Conservation (phyloP, 2,113 vertebrate species). For the Lamprologus sp. region DNA sequence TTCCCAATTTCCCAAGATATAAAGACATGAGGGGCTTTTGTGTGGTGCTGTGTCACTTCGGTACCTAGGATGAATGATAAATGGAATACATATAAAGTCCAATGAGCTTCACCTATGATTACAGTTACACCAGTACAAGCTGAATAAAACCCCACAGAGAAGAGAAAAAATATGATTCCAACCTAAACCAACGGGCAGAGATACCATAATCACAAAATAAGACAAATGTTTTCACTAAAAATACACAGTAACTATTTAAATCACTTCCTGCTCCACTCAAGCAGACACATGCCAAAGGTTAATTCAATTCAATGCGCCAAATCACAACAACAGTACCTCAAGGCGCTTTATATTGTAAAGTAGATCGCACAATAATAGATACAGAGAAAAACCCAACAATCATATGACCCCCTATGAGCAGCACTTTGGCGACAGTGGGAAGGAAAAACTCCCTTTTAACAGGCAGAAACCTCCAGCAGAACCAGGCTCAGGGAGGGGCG, state of each 20-base stretch:
- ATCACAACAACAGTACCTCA: not conserved
- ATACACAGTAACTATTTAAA: not conserved
- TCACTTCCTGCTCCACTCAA: not conserved
- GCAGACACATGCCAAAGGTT: not conserved
- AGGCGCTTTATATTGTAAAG: accelerated
- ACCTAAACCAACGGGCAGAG: not conserved
- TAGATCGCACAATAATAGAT: accelerated
- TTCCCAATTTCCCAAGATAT: not conserved
- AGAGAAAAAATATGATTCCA: not conserved
- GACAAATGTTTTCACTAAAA: accelerated
- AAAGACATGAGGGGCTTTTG: not conserved
- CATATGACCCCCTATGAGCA: no score
- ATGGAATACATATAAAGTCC: not conserved
- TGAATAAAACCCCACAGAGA: not conserved
- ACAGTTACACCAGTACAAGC: not conserved
- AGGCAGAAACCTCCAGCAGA: accelerated
- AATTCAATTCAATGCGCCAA: not conserved
- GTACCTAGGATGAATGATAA: not conserved
- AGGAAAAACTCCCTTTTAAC: no score
- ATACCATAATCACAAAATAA: not conserved
- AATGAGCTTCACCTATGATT: not conserved
- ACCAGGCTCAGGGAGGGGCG: no score
- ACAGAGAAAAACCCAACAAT: not conserved
- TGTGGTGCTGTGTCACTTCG: not conserved
- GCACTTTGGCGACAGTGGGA: accelerated